phyloP scores from a whole-genome alignment of 2,113 vertebrate species.

The Callipepla californica region DNA sequence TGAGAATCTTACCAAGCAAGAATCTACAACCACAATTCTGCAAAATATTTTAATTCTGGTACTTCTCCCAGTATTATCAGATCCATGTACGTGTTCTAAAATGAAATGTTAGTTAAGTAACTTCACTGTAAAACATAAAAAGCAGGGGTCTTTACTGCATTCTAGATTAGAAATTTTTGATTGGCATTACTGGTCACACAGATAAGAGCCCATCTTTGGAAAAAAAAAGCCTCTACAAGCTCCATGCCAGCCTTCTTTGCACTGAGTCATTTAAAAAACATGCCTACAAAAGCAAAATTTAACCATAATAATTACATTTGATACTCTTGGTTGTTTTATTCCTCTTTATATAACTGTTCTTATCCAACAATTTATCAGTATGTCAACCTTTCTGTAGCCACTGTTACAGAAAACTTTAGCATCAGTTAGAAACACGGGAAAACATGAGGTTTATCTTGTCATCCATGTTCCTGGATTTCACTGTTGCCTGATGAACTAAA shows the following conservation, averaged over 20 bases:
- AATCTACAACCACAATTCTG: not conserved
- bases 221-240: not conserved
- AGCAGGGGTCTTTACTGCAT: not conserved
- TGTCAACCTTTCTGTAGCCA: not conserved
- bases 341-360: not conserved
- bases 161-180: not conserved
- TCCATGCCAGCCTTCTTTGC: not conserved
- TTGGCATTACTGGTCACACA: not conserved
- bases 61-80: not conserved
- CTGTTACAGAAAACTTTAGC: not conserved
- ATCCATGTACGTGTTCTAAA: not conserved
- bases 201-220: not conserved
- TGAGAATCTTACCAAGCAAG: not conserved
- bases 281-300: not conserved
- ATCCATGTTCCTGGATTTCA: not conserved
- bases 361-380: not conserved
- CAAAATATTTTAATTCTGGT: not conserved
- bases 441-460: not conserved
- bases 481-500: not conserved
- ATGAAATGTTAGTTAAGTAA: not conserved
- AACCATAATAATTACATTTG: not conserved
- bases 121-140: not conserved
- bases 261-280: not conserved
- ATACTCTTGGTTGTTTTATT: accelerated
- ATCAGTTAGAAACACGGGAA: not conserved